Percentiles rank a stretch among this genome's conserved stretches.
phyloP scores from a whole-genome alignment of 2,888 invertebrate genomes.

The Callimorpha dominula region DNA sequence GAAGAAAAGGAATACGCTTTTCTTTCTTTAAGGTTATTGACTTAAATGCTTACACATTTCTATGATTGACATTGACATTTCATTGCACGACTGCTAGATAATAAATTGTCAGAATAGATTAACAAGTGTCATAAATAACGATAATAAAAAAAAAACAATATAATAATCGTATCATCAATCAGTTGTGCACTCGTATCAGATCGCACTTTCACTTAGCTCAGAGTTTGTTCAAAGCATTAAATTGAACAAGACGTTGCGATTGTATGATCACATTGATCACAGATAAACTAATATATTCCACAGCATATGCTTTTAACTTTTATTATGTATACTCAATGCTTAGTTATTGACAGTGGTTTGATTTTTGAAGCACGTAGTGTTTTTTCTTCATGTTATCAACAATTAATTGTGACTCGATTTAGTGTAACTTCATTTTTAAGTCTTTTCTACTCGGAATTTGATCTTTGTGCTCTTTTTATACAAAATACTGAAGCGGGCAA shows the following conservation, averaged over 20 bases:
- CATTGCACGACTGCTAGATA: conserved; percentile 22
- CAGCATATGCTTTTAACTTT: too few species aligned
- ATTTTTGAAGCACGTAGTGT: too few species aligned
- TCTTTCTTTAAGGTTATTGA: too few species aligned
- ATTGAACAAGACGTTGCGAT: background rate
- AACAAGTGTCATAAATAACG: conserved; percentile 34
- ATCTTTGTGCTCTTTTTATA: too few species aligned
- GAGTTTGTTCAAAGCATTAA: background rate
- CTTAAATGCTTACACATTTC: background rate
- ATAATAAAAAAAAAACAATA: conserved; percentile 37
- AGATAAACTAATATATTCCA: background rate
- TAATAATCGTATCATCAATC: conserved; percentile 44
- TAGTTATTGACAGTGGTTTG: too few species aligned
- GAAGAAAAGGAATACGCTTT: too few species aligned
- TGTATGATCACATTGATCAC: conserved; percentile 15
- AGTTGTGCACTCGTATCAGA: conserved; percentile 29
- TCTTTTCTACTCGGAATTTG: too few species aligned
- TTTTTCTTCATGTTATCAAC: too few species aligned
- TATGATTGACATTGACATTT: background rate
- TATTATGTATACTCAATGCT: too few species aligned
- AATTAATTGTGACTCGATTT: too few species aligned
- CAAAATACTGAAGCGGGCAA: too few species aligned
- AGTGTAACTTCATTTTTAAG: too few species aligned
- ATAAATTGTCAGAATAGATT: conserved; percentile 32
- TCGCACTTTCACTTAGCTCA: conserved; percentile 45